phyloP scores from a whole-genome alignment of 2,888 invertebrate genomes.

The Crepidodera aurea region DNA sequence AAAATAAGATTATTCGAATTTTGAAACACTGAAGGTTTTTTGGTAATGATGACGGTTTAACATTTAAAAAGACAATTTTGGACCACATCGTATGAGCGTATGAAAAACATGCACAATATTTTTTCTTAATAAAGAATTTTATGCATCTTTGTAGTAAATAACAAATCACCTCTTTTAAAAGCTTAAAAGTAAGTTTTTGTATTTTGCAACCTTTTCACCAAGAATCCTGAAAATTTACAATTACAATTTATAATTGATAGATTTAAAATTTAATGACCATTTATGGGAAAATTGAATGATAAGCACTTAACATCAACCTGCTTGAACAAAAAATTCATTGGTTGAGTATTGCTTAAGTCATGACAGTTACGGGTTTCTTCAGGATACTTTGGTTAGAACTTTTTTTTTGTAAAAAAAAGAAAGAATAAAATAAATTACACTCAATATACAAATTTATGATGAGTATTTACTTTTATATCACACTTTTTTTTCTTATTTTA shows the following conservation, averaged over 20 bases:
- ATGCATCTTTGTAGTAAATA: not conserved
- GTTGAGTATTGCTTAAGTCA: not conserved
- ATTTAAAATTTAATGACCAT: not conserved
- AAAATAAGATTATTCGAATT: too few species aligned
- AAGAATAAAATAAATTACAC: too few species aligned
- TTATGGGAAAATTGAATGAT: not conserved
- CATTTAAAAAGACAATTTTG: too few species aligned
- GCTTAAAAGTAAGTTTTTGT: not conserved
- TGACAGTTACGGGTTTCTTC: not conserved
- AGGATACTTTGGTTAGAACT: slow-evolving; percentile 8
- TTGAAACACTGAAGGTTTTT: too few species aligned
- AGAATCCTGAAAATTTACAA: not conserved
- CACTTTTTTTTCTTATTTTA: not conserved
- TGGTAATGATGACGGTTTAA: too few species aligned
- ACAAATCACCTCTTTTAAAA: not conserved
- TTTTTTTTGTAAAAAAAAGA: slow-evolving; percentile 27
- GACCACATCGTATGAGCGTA: not conserved
- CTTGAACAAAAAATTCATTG: too few species aligned
- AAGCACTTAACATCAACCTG: too few species aligned
- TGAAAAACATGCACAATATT: not conserved
- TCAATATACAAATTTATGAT: slow-evolving; percentile 20
- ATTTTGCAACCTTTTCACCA: not conserved
- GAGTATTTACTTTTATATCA: slow-evolving; percentile 33
- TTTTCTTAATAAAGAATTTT: not conserved
- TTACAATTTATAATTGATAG: not conserved